Base-by-base conservation (phyloP, 2,888 invertebrate species). In the Pharmacophagus antenor region DNA sequence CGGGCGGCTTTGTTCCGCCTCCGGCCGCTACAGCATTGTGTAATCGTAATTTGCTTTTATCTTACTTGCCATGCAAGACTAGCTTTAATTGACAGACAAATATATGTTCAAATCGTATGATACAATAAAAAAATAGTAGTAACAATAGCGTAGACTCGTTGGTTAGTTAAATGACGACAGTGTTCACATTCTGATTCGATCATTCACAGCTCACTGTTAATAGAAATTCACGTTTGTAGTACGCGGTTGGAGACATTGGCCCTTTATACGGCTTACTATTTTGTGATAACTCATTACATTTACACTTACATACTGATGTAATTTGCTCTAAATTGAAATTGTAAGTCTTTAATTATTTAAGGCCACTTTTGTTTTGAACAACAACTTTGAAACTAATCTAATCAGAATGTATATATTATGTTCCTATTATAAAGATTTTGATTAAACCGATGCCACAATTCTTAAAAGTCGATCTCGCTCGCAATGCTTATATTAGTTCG, bases 21-120 rank as follows among this genome's bases (percentile, higher is more conserved):
- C 55, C 66, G 67, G 69, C 70, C 71, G 77, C 77, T 76, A 68
- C n/a, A 73, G 27, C 64, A 71, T 83, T 77, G 79, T 70, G 79
- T 75, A 82, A 84, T 72, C 64, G 62, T 66, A 69, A 66, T 70
- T 73, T 72, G 70, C 70, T 69, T 72, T 70, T 64, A 63, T 49
- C 69, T 70, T 70, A 74, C 71, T 70, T 62, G 63, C 72, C 64
- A 68, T 68, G 69, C 67, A 66, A 68, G 72, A 76, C 71, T 75
- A 73, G 70, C 62, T 62, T 60, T 74, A 74, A 74, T 72, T 76
- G 77, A 79, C 76, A 74, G 72, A 66, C 62, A 67, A 65, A 65
- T 63, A 69, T 65, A 68, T 65, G 62, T 64, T 66, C 61, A 70
- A 69, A 69, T 63, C 63, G 62, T 58, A 23, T 48, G 51, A 61